phyloP scores from a whole-genome alignment of 2,797 vertebrate species.

The Graptemys geographica region DNA sequence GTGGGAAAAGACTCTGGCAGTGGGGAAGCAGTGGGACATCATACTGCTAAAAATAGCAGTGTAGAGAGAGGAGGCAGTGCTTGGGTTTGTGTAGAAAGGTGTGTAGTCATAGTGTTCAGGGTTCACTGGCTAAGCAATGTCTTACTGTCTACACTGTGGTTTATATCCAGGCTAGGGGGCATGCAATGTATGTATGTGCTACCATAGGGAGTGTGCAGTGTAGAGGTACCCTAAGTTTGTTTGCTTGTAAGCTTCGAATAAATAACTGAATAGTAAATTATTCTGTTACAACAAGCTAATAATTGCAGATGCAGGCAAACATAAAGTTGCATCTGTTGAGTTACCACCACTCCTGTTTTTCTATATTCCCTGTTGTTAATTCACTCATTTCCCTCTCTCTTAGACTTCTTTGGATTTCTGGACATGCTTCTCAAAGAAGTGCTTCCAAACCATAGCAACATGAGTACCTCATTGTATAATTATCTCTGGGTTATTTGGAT shows the following conservation, averaged over 20 bases:
- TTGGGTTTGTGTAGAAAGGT: too few relatives aligned
- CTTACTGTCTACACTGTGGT: background rate
- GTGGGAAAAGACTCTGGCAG: too few relatives aligned
- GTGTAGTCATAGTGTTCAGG: too few relatives aligned
- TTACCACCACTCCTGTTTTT: background rate
- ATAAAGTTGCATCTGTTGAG: background rate
- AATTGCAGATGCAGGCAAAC: background rate
- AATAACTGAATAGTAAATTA: slow-evolving; percentile 13
- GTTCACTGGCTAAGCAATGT: too few relatives aligned
- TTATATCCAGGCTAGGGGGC: background rate
- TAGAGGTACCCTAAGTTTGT: background rate
- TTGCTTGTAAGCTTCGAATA: slow-evolving; percentile 18
- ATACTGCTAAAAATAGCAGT: too few relatives aligned
- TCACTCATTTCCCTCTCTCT: background rate
- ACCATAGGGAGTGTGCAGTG: background rate
- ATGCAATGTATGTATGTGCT: background rate
- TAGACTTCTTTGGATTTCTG: background rate
- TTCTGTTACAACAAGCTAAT: background rate
- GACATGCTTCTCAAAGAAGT: background rate
- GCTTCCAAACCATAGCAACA: background rate
- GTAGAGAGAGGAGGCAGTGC: background rate
- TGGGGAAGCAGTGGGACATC: too few relatives aligned
- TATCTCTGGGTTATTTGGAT: background rate
- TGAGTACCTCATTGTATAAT: background rate
- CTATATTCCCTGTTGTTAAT: background rate